Percentiles rank a stretch among this genome's conserved stretches.
Conservation (phyloP, 1,140 invertebrate genomes). For the Brachionus paranguensis region DNA sequence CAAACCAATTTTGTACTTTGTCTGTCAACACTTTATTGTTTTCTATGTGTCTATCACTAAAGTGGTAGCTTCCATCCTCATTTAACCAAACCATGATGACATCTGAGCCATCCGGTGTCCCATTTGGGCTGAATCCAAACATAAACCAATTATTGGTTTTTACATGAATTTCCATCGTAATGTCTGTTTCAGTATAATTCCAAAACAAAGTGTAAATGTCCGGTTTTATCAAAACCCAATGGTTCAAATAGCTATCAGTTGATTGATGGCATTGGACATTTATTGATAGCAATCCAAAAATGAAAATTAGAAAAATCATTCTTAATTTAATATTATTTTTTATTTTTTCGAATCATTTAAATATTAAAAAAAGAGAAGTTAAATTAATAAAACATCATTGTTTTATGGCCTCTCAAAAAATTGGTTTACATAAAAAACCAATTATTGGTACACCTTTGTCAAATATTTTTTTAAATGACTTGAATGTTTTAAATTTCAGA, state of each 20-base stretch:
- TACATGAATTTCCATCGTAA: constrained; percentile 12
- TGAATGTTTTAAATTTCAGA: neutral
- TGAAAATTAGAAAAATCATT: neutral
- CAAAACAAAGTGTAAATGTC: neutral
- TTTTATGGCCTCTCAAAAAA: neutral
- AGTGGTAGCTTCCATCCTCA: neutral
- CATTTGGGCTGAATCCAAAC: constrained; percentile 13
- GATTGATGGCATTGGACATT: neutral
- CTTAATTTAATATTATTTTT: neutral
- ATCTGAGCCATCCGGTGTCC: neutral
- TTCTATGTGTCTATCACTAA: constrained; percentile 1
- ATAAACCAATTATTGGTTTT: constrained; percentile 8
- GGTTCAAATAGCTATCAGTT: neutral
- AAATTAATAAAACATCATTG: neutral
- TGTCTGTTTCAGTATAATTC: constrained; percentile 17
- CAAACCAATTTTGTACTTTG: constrained; percentile 1
- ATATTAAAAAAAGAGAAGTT: neutral
- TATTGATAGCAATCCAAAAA: neutral
- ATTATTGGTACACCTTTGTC: neutral
- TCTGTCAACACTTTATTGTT: neutral
- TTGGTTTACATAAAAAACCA: neutral
- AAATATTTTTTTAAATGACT: neutral
- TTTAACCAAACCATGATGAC: constrained; percentile 26
- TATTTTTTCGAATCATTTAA: neutral
- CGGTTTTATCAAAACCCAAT: neutral